Base-by-base conservation (phyloP, 2,797 vertebrate species). In the Bovichtus variegatus region DNA sequence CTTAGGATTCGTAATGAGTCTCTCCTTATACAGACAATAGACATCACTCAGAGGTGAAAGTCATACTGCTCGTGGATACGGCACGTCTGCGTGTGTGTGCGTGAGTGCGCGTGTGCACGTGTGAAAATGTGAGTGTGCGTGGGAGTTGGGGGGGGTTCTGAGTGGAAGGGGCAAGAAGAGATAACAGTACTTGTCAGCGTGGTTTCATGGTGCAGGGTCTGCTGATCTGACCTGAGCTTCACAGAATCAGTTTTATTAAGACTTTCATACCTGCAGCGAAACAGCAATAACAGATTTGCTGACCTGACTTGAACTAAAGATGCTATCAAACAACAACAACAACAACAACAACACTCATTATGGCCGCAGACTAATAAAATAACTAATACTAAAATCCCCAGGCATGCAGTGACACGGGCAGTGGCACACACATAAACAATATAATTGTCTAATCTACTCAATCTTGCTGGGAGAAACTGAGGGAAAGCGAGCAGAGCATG, bases 11-110 rank as follows among this genome's bases (percentile, higher is more conserved):
- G 47, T 83, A 89, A 93, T 84, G 84, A 77, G 60, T 65, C 89
- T 66, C 75, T 78, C 76, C 76, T 89, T 63, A 63, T 57, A 47
- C 50, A 66, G 77, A 89, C 91, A 91, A 92, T 78, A 82, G 78
- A 65, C 71, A 82, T 89, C 91, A 85, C 74, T 88, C 91, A 76
- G 81, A 86, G 80, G 83, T 87, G 85, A 91, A 89, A 89, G 91
- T 86, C 82, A 77, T 49, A 57, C 82, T 50, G 75, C 36, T 66
- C 13, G 19, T 21, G 73, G 75, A 77, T 71, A 46, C 70, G 58
- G 43, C 63, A n/a, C 29, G 40, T 73, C 65, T 46, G 50, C 23
- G n/a, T 67, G 51, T 43, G 62, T 16, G 62, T 10, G 49, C 44
- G 36, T 1, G 7, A 8, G 55, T 27, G 25, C 27, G 25, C 27